These are phyloP conservation scores for Sipha flava DNA, from an alignment of 1,140 invertebrate species.

Conservation along the genomic window DNA sequence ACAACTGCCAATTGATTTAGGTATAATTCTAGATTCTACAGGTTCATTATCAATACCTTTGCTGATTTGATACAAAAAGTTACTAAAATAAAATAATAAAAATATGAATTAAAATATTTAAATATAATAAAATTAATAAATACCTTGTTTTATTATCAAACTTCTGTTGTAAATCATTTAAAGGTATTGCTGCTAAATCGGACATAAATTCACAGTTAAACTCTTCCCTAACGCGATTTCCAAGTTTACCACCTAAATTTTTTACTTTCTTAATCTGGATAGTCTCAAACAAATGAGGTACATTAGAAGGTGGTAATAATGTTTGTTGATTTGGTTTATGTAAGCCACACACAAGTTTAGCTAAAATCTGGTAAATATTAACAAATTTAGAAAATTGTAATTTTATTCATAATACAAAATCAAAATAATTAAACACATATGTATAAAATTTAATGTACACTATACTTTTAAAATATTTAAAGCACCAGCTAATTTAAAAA, in stretches of 20 bases:
- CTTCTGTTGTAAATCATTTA: constrained; percentile 57
- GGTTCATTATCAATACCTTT: constrained; percentile 79
- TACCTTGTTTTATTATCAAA: constrained; percentile 82
- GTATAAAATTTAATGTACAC: too few relatives aligned
- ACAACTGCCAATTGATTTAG: constrained; percentile 91
- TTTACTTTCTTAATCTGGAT: constrained; percentile 71
- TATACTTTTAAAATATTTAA: too few relatives aligned
- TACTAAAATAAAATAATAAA: constrained; percentile 47
- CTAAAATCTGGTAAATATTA: constrained; percentile 55
- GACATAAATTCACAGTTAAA: constrained; percentile 68
- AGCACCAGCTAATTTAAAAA: too few relatives aligned
- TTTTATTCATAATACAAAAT: too few relatives aligned
- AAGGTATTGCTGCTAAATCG: constrained; percentile 60
- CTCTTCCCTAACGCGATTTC: constrained; percentile 59
- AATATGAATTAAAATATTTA: not conserved
- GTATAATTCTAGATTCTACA: constrained; percentile 69
- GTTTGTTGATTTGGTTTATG: constrained; percentile 94
- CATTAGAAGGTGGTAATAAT: constrained; percentile 61
- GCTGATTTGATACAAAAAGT: constrained; percentile 79
- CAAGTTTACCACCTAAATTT: constrained; percentile 83
- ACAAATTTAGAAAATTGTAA: too few relatives aligned
- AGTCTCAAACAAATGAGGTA: constrained; percentile 55
- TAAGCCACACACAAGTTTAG: constrained; percentile 85
- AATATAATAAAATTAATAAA: constrained; percentile 34
- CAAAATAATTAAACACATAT: too few relatives aligned